Percentiles rank a stretch among this genome's conserved stretches.
phyloP scores from a whole-genome alignment of 2,113 vertebrate genomes.

The Neodontobutis hainanensis region DNA sequence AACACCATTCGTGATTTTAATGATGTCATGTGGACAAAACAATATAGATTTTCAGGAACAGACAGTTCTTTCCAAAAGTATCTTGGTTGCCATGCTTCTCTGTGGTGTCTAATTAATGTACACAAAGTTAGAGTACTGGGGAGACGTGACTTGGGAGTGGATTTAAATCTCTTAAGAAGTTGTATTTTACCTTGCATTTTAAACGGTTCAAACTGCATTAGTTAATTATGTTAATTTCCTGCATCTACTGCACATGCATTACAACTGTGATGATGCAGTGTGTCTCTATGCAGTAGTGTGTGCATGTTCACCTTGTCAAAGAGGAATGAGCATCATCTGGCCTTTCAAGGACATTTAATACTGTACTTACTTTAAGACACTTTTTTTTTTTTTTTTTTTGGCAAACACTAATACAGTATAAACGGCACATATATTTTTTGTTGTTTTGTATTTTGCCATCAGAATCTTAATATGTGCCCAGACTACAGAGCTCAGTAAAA shows the following conservation, averaged over 20 bases:
- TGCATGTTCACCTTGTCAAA: slow-evolving; percentile 47
- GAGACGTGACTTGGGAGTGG: neutral
- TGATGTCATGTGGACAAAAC: slow-evolving; percentile 1
- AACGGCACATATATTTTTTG: slow-evolving; percentile 85
- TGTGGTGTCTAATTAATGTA: neutral
- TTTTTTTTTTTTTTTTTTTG: slow-evolving; percentile 56
- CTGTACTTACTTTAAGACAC: slow-evolving; percentile 26
- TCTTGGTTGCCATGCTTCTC: neutral
- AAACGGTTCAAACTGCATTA: slow-evolving; percentile 11
- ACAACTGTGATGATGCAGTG: slow-evolving; percentile 10
- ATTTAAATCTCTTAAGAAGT: neutral
- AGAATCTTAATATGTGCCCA: slow-evolving; percentile 47
- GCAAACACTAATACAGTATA: slow-evolving; percentile 57
- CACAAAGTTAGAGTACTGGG: neutral
- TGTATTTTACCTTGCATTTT: slow-evolving; percentile 17
- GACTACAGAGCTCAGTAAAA: slow-evolving; percentile 44
- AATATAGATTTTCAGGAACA: neutral
- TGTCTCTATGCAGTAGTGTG: slow-evolving; percentile 44
- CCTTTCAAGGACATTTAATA: slow-evolving; percentile 34
- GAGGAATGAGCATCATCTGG: slow-evolving; percentile 11
- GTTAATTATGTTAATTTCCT: slow-evolving; percentile 18
- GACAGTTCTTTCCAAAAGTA: slow-evolving; percentile 2
- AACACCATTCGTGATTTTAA: slow-evolving; percentile 31
- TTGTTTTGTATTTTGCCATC: slow-evolving; percentile 75
- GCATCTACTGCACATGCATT: slow-evolving; percentile 40